phyloP scores from a whole-genome alignment of 1,140 invertebrate genomes.

The Calephelis virginiensis region DNA sequence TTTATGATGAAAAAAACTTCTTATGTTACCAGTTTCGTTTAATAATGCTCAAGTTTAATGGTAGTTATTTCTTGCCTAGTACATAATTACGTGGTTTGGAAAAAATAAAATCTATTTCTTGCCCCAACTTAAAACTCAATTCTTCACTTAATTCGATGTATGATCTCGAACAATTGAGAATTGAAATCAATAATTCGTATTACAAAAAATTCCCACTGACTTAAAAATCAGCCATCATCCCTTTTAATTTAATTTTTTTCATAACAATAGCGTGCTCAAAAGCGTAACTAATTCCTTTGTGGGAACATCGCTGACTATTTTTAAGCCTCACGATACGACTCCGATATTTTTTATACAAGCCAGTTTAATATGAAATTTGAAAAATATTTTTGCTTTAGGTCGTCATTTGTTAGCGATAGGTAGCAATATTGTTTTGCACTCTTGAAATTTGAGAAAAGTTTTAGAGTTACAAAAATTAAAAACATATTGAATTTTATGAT shows the following conservation, averaged over 20 bases:
- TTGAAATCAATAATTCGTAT: conserved; percentile 6
- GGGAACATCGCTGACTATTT: conserved; percentile 30
- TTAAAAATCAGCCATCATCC: conserved; percentile 36
- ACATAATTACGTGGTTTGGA: no score
- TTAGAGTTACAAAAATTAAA: no score
- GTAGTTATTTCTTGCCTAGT: not conserved
- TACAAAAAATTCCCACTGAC: conserved; percentile 23
- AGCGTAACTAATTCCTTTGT: conserved; percentile 53
- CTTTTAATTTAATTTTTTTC: conserved; percentile 50
- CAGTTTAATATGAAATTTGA: no score
- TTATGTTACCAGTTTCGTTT: no score
- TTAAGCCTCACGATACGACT: conserved; percentile 37
- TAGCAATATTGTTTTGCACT: no score
- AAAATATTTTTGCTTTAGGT: no score
- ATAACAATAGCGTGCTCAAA: conserved; percentile 42
- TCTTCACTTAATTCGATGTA: not conserved
- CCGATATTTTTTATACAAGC: not conserved
- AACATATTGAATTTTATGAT: no score
- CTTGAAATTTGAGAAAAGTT: no score
- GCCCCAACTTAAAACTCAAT: not conserved
- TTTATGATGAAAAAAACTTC: no score
- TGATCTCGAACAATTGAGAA: conserved; percentile 5
- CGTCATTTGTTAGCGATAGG: no score
- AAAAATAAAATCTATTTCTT: not conserved
- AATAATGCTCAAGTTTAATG: no score